Percentiles rank a stretch among this genome's conserved stretches.
Evolutionary conservation across 2,113 vertebrate genomes (phyloP).

Genomic region (Poeciliopsis retropinna): DNA sequence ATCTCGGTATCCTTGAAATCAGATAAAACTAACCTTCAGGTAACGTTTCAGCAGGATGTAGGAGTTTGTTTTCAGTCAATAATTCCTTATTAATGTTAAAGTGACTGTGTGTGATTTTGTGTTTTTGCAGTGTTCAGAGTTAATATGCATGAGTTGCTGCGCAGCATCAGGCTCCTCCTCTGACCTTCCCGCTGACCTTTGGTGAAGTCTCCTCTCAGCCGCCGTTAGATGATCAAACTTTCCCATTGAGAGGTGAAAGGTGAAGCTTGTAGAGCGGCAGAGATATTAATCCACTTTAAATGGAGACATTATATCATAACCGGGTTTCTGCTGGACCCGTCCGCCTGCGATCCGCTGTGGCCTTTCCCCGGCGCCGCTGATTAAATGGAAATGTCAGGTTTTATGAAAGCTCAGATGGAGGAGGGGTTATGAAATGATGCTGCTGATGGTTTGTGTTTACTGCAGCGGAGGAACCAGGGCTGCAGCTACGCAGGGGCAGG

Average conservation of each 20-base stretch:
- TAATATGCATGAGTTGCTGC: conserved; percentile 58
- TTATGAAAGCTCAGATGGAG: conserved; percentile 63
- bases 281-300: conserved; percentile 67
- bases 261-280: conserved; percentile 46
- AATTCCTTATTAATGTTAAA: too few relatives aligned
- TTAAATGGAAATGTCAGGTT: conserved; percentile 79
- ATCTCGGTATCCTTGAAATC: too few relatives aligned
- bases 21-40: too few relatives aligned
- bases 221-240: conserved; percentile 54
- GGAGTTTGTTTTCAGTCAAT: too few relatives aligned
- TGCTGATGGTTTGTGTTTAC: conserved; percentile 5
- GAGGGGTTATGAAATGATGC: conserved; percentile 45
- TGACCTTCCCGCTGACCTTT: conserved; percentile 26
- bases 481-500: too few relatives aligned
- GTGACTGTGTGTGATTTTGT: too few relatives aligned
- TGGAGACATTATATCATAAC: conserved; percentile 67
- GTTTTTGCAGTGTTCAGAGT: conserved; percentile 36
- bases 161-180: conserved; percentile 4
- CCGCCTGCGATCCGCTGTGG: conserved; percentile 64
- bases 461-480: too few relatives aligned
- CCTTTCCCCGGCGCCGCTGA: conserved; percentile 70
- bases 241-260: conserved; percentile 59
- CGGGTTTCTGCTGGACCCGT: conserved; percentile 49
- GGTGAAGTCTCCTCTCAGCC: conserved; percentile 38
- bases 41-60: too few relatives aligned